phyloP scores from a whole-genome alignment of 2,797 vertebrate genomes.

The Aeoliscus strigatus region DNA sequence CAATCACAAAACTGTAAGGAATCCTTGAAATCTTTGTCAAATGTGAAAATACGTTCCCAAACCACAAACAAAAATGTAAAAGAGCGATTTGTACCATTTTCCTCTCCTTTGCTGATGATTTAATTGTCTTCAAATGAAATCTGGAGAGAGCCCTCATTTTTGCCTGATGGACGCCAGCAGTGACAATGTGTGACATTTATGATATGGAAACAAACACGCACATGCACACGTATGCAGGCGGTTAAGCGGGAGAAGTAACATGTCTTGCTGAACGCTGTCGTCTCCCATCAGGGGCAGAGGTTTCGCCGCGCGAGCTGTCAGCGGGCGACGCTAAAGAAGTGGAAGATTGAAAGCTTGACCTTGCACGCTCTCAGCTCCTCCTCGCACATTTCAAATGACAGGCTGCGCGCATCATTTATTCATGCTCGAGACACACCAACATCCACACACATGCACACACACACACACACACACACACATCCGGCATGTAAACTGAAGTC shows the following conservation, averaged over 20 bases:
- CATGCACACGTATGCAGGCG: no score
- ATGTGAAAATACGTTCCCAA: no score
- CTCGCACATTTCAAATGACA: conserved; percentile 48
- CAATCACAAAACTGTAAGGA: conserved; percentile 1
- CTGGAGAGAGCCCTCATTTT: no score
- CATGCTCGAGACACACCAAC: conserved; percentile 36
- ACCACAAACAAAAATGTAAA: no score
- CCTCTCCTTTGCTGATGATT: no score
- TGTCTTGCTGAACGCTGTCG: conserved; percentile 1
- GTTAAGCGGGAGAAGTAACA: not conserved
- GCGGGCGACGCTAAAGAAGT: conserved; percentile 19
- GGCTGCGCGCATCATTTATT: conserved; percentile 54
- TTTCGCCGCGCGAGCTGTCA: conserved; percentile 19
- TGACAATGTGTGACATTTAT: no score
- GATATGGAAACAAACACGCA: no score
- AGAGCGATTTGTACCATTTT: no score
- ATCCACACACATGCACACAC: conserved; percentile 12
- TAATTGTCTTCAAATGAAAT: no score
- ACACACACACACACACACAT: conserved; percentile 5
- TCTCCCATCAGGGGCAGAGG: conserved; percentile 4
- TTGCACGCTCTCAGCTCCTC: conserved; percentile 35
- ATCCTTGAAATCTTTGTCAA: conserved; percentile 25
- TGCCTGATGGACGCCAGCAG: no score
- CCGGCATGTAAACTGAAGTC: conserved; percentile 18
- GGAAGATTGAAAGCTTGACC: conserved; percentile 51